Conservation (phyloP, 2,797 vertebrate genomes). For the Pachyuromys duprasi region DNA sequence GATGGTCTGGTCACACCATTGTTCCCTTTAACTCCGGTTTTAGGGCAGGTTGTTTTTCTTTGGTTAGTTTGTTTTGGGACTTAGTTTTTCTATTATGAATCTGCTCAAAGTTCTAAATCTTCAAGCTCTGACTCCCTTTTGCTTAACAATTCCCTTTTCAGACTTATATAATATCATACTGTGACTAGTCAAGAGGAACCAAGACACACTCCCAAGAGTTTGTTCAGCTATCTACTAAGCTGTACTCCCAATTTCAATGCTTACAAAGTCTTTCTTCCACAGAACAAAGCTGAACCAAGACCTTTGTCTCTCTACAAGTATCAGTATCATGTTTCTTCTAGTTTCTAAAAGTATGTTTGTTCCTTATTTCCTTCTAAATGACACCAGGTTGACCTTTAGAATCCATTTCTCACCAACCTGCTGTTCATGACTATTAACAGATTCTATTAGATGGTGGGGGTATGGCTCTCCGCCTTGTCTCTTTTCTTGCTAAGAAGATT, state of each 20-base stretch:
- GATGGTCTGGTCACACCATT: background rate
- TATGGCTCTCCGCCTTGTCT: background rate
- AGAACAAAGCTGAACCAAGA: background rate
- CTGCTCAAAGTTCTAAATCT: background rate
- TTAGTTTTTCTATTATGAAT: background rate
- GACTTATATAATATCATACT: background rate
- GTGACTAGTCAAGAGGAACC: background rate
- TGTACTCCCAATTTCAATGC: background rate
- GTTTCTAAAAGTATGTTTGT: background rate
- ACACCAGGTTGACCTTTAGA: too few species aligned
- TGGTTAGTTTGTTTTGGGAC: background rate
- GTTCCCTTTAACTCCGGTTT: background rate
- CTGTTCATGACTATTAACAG: background rate
- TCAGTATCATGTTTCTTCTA: background rate
- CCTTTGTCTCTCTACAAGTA: background rate
- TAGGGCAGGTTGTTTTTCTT: background rate
- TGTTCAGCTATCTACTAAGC: background rate
- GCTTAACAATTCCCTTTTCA: background rate
- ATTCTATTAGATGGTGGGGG: background rate
- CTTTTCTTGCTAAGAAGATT: background rate
- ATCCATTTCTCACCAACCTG: background rate
- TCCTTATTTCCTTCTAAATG: background rate
- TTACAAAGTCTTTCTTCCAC: background rate
- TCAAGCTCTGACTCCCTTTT: background rate
- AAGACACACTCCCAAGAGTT: background rate